A percentile compares a stretch with the other conserved stretches of the same genome.
These are phyloP conservation scores for Pteropus alecto DNA, from an alignment of 2,113 vertebrate genomes.

Conservation along the genomic window DNA sequence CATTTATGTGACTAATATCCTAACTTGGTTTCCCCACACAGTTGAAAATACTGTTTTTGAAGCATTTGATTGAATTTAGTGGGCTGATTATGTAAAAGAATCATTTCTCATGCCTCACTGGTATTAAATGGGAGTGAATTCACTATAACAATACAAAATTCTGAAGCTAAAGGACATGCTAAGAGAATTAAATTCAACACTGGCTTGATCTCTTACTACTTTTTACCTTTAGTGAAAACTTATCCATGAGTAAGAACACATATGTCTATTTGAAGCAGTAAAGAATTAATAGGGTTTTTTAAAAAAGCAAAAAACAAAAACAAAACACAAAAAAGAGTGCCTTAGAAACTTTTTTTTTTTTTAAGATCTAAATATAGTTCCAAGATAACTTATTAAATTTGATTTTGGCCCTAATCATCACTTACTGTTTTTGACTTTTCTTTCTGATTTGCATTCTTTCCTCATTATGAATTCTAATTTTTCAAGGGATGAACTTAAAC, in stretches of 20 bases:
- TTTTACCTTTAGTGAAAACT: not conserved
- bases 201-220: not conserved
- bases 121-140: not conserved
- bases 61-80: not conserved
- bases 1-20: not conserved
- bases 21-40: not conserved
- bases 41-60: not conserved
- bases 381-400: not conserved
- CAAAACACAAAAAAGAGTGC: not conserved
- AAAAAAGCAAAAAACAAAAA: not conserved
- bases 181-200: not conserved
- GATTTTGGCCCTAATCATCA: not conserved
- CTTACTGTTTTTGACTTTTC: not conserved
- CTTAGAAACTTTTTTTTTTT: not conserved
- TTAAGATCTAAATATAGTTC: not conserved
- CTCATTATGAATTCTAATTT: slow-evolving; percentile 2
- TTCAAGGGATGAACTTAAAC: not conserved
- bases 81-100: not conserved
- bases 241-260: not conserved
- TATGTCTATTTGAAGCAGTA: not conserved
- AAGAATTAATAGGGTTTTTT: not conserved
- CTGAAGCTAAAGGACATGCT: not conserved
- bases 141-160: not conserved
- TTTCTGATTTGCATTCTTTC: not conserved
- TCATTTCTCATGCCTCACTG: not conserved